Percentiles rank a stretch among this genome's conserved stretches.
These are phyloP conservation scores for Tachystola acroxantha DNA, from an alignment of 2,888 invertebrate genomes.

Conservation along the genomic window DNA sequence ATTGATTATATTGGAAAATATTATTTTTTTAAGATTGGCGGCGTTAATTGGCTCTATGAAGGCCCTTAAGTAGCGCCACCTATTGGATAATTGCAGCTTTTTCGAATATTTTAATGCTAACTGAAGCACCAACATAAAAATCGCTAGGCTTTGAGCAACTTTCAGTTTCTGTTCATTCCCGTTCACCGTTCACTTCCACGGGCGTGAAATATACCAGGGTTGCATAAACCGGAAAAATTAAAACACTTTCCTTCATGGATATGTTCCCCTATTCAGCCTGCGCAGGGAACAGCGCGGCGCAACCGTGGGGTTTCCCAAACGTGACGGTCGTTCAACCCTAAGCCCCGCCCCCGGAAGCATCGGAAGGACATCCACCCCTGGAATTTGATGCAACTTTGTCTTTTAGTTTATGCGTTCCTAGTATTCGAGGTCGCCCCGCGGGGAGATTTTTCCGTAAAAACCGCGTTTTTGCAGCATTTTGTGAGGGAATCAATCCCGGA, in stretches of 20 bases:
- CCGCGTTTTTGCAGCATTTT: constrained; percentile 17
- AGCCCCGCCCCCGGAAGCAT: constrained; percentile 5
- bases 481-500: neutral
- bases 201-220: constrained; percentile 6
- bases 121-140: too few relatives aligned
- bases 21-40: too few relatives aligned
- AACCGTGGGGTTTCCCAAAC: constrained; percentile 4
- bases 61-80: too few relatives aligned
- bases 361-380: constrained; percentile 10
- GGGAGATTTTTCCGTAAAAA: constrained; percentile 54
- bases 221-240: neutral
- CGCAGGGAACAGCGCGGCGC: constrained; percentile 1
- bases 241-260: constrained; percentile 1
- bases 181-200: neutral
- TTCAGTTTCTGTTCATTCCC: too few relatives aligned
- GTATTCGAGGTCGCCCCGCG: constrained; percentile 45
- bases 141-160: too few relatives aligned
- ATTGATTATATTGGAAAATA: too few relatives aligned
- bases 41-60: too few relatives aligned
- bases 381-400: constrained; percentile 2
- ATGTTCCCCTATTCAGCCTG: constrained; percentile 3
- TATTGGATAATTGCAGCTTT: too few relatives aligned
- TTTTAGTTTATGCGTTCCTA: constrained; percentile 26
- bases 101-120: too few relatives aligned
- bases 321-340: constrained; percentile 10